Evolutionary conservation across 2,797 vertebrate genomes (phyloP).

Genomic region (Sebastes itinus): DNA sequence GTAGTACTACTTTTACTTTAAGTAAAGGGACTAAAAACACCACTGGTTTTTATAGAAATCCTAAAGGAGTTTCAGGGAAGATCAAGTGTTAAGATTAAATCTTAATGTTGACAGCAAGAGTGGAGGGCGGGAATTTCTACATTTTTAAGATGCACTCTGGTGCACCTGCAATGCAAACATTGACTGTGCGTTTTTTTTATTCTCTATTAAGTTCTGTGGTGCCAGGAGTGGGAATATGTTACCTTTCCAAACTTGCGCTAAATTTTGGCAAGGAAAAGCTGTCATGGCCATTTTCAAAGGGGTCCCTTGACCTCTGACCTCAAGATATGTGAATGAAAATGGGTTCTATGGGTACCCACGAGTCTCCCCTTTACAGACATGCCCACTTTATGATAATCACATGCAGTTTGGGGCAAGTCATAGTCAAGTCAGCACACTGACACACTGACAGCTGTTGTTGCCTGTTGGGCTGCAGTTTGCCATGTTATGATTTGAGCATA

Average conservation of each 20-base stretch:
- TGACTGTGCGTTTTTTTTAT: not conserved
- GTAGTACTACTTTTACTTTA: not conserved
- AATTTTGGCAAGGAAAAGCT: too few species aligned
- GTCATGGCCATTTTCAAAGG: too few species aligned
- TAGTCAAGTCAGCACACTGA: too few species aligned
- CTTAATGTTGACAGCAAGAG: too few species aligned
- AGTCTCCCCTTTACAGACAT: too few species aligned
- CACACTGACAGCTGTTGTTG: too few species aligned
- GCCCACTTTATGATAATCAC: too few species aligned
- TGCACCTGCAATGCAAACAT: not conserved
- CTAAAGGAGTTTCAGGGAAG: not conserved
- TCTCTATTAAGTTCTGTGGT: not conserved
- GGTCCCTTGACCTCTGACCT: too few species aligned
- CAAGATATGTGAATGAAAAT: too few species aligned
- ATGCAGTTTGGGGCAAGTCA: too few species aligned
- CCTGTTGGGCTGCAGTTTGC: rapidly evolving
- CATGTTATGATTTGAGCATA: too few species aligned
- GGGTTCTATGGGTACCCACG: too few species aligned
- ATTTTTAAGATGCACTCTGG: not conserved
- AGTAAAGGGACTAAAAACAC: not conserved
- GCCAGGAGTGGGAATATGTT: not conserved
- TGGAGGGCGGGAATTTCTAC: not conserved
- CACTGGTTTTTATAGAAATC: not conserved
- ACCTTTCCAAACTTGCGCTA: not conserved
- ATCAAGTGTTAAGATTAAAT: not conserved